Evolutionary conservation across 2,888 invertebrate genomes (phyloP).

Genomic region (Spisula subtruncata): DNA sequence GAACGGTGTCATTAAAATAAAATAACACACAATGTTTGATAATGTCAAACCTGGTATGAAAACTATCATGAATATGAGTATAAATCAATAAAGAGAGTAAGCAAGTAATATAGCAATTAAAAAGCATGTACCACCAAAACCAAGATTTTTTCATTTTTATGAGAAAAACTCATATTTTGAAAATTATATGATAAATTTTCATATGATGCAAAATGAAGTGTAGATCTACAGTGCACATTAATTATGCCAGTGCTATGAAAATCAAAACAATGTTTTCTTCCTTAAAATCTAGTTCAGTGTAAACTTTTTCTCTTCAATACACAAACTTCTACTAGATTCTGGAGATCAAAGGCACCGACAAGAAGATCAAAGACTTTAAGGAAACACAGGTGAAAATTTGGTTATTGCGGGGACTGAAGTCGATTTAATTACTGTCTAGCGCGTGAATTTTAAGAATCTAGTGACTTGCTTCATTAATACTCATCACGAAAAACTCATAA

Average conservation of each 20-base stretch:
- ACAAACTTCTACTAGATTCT: background rate
- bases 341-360: constrained; percentile 40
- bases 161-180: too few species aligned
- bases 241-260: too few species aligned
- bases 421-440: background rate
- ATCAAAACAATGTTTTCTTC: background rate
- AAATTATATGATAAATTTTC: too few species aligned
- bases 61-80: too few species aligned
- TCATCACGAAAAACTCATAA: constrained; percentile 11
- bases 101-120: too few species aligned
- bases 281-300: background rate
- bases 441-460: background rate
- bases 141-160: too few species aligned
- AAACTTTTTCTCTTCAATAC: constrained; percentile 17
- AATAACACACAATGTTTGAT: too few species aligned
- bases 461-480: background rate
- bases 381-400: constrained; percentile 38
- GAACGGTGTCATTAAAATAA: background rate
- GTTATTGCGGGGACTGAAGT: background rate
- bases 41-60: too few species aligned
- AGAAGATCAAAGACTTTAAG: constrained; percentile 26
- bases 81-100: too few species aligned
- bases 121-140: too few species aligned
- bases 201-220: too few species aligned
- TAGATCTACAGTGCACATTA: too few species aligned